Evolutionary conservation across 2,113 vertebrate species (phyloP).

Genomic region (Clarias gariepinus): DNA sequence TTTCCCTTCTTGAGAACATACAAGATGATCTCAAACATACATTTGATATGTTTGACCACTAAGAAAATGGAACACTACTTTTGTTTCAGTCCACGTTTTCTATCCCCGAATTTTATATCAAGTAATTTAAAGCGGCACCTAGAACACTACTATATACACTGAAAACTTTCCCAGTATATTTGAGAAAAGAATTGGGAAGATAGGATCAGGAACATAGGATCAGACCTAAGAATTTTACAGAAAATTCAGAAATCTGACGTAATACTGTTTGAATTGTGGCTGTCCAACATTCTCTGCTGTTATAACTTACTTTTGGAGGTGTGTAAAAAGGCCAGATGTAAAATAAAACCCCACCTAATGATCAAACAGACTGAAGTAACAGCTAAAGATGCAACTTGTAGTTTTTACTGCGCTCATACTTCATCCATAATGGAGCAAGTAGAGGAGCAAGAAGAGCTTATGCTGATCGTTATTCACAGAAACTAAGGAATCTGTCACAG

Average conservation of each 20-base stretch:
- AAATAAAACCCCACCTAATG: background rate
- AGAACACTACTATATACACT: background rate
- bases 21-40: background rate
- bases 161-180: background rate
- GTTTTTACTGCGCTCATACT: background rate
- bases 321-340: background rate
- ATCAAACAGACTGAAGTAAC: constrained; percentile 13
- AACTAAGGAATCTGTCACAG: background rate
- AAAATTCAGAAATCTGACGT: background rate
- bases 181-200: background rate
- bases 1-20: background rate
- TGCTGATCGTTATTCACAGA: background rate
- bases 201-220: background rate
- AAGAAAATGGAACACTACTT: background rate
- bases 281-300: background rate
- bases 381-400: background rate
- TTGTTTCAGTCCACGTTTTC: background rate
- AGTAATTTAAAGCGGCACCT: background rate
- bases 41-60: background rate
- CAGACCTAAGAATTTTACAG: background rate
- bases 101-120: background rate
- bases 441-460: background rate
- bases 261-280: background rate
- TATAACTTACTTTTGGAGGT: background rate
- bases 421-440: constrained; percentile 1